These are phyloP conservation scores for Uropsilus gracilis DNA, from an alignment of 2,113 vertebrate genomes.

Conservation along the genomic window DNA sequence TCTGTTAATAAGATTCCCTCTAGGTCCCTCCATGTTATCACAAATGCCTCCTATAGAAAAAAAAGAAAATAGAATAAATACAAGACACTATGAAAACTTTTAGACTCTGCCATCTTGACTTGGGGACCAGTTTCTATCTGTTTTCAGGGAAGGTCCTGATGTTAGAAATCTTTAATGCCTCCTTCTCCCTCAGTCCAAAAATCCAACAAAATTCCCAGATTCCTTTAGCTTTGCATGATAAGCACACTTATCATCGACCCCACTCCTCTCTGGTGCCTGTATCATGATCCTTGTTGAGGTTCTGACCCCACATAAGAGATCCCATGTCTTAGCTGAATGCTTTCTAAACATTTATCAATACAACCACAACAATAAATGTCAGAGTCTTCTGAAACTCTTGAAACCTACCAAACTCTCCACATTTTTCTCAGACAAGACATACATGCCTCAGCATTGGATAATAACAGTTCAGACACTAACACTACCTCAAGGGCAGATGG, in stretches of 20 bases:
- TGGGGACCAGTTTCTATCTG: not conserved
- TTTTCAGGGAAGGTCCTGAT: not conserved
- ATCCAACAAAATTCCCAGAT: not conserved
- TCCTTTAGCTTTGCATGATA: not conserved
- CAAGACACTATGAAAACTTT: too few relatives aligned
- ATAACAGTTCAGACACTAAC: not conserved
- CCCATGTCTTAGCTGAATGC: not conserved
- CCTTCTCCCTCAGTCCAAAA: not conserved
- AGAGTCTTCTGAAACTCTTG: not conserved
- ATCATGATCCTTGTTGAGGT: not conserved
- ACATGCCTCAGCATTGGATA: not conserved
- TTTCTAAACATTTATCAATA: not conserved
- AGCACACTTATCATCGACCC: not conserved
- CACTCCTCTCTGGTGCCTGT: not conserved
- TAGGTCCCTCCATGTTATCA: too few relatives aligned
- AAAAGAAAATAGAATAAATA: too few relatives aligned
- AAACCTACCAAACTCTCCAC: not conserved
- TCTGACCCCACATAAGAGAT: not conserved
- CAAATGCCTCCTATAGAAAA: too few relatives aligned
- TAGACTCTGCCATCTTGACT: not conserved
- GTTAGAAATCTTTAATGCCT: not conserved
- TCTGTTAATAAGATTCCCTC: too few relatives aligned
- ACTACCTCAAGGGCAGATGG: fast-evolving
- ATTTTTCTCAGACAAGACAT: not conserved
- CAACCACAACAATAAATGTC: not conserved